Conservation (phyloP, 2,888 invertebrate species). For the Morinoia aosen region DNA sequence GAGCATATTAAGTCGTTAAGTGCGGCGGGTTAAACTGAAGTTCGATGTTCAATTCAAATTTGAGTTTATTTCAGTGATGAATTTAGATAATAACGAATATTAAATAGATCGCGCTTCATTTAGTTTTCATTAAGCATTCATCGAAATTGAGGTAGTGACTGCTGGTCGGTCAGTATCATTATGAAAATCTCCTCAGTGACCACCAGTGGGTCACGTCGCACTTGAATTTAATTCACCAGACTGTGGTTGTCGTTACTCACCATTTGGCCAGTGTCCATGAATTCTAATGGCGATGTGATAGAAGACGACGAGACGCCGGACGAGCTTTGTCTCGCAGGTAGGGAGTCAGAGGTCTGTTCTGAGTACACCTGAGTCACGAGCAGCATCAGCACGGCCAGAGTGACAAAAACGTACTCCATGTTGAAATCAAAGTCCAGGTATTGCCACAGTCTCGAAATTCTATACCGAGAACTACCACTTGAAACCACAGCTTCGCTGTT, state of each 20-base stretch:
- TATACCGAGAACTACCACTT: neutral
- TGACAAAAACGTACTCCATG: neutral
- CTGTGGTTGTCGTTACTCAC: neutral
- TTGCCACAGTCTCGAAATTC: slow-evolving; percentile 17
- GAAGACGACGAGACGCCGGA: neutral
- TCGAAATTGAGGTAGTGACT: no score
- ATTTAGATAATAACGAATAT: no score
- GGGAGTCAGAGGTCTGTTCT: slow-evolving; percentile 14
- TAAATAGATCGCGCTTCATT: no score
- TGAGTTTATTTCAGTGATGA: no score
- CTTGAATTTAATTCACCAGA: neutral
- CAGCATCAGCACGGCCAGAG: neutral
- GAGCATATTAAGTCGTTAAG: no score
- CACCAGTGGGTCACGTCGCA: no score
- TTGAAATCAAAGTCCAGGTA: neutral
- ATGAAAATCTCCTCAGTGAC: no score
- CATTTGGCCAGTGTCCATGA: neutral
- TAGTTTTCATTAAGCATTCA: no score
- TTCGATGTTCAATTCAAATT: no score
- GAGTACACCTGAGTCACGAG: slow-evolving; percentile 31
- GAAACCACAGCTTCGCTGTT: neutral
- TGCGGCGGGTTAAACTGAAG: no score
- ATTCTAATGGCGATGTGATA: neutral
- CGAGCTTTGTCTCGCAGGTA: neutral
- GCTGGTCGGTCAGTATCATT: no score